Evolutionary conservation across 2,113 vertebrate species (phyloP).

Genomic region (Muscicapa adusta): DNA sequence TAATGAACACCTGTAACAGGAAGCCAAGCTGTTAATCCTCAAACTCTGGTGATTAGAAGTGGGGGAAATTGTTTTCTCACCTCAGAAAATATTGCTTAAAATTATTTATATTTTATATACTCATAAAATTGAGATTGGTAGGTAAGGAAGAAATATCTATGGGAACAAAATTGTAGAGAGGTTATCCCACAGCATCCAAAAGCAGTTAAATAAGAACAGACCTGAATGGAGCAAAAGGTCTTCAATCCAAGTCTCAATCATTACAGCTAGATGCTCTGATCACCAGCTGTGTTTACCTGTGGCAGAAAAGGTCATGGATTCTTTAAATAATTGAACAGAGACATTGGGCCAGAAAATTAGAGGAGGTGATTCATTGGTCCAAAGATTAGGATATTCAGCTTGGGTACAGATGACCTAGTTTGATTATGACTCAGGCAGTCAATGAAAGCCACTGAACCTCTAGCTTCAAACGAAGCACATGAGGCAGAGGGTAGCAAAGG

Average conservation of each 20-base stretch:
- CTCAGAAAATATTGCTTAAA: background rate
- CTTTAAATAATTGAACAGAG: slow-evolving; percentile 41
- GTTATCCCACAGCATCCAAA: background rate
- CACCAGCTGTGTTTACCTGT: background rate
- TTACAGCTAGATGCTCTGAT: background rate
- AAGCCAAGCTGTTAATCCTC: background rate
- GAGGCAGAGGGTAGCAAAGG: background rate
- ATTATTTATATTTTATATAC: background rate
- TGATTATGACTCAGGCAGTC: slow-evolving; percentile 8
- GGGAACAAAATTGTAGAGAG: background rate
- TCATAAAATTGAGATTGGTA: background rate
- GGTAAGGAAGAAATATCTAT: background rate
- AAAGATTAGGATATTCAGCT: background rate
- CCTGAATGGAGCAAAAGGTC: background rate
- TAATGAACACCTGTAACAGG: background rate
- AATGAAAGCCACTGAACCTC: background rate
- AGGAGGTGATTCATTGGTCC: slow-evolving; percentile 19
- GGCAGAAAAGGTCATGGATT: background rate
- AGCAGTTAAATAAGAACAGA: background rate
- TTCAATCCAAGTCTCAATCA: background rate
- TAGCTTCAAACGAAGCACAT: background rate
- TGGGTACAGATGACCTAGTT: background rate
- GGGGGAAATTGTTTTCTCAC: rapidly evolving
- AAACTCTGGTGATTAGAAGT: background rate
- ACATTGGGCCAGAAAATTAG: slow-evolving; percentile 30